These are phyloP conservation scores for Serranus cabrilla DNA, from an alignment of 2,797 vertebrate species.

Conservation along the genomic window DNA sequence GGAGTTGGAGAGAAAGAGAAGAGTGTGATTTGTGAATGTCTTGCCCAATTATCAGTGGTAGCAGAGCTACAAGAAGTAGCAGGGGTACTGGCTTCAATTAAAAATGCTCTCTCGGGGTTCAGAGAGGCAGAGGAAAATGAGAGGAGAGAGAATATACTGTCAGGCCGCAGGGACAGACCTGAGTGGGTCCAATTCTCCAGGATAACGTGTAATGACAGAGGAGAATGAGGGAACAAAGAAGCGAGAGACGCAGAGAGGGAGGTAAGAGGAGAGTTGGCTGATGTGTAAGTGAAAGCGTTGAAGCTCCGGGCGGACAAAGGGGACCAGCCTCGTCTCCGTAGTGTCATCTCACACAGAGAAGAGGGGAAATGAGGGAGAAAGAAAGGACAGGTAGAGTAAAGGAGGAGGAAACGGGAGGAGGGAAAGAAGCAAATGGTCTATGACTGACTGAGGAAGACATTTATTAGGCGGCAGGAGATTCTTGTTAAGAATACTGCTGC, in stretches of 20 bases:
- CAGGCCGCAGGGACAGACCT: conserved; percentile 48
- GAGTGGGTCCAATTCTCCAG: conserved; percentile 49
- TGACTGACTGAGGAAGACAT: conserved; percentile 57
- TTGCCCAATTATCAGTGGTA: conserved; percentile 69
- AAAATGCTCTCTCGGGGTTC: conserved; percentile 46
- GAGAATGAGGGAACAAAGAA: conserved; percentile 38
- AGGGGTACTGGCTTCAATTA: conserved; percentile 61
- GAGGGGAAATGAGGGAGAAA: conserved; percentile 14
- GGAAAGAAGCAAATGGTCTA: conserved; percentile 36
- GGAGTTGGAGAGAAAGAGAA: conserved; percentile 13
- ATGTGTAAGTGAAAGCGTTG: conserved; percentile 41
- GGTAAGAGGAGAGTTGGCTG: conserved; percentile 36
- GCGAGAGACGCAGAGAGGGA: conserved; percentile 1
- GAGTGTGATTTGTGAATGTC: conserved; percentile 65
- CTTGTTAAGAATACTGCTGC: conserved; percentile 57
- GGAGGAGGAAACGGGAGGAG: conserved; percentile 9
- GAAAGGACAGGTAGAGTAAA: conserved; percentile 26
- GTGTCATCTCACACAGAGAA: conserved; percentile 48
- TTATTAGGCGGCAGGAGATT: conserved; percentile 58
- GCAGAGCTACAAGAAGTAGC: conserved; percentile 47
- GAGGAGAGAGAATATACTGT: conserved; percentile 35
- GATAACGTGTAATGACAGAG: conserved; percentile 59
- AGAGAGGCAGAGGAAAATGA: conserved; percentile 45
- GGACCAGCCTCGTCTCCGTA: conserved; percentile 24
- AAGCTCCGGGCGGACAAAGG: conserved; percentile 12